Evolutionary conservation across 2,888 invertebrate genomes (phyloP).

Genomic region (Dusona sp.): DNA sequence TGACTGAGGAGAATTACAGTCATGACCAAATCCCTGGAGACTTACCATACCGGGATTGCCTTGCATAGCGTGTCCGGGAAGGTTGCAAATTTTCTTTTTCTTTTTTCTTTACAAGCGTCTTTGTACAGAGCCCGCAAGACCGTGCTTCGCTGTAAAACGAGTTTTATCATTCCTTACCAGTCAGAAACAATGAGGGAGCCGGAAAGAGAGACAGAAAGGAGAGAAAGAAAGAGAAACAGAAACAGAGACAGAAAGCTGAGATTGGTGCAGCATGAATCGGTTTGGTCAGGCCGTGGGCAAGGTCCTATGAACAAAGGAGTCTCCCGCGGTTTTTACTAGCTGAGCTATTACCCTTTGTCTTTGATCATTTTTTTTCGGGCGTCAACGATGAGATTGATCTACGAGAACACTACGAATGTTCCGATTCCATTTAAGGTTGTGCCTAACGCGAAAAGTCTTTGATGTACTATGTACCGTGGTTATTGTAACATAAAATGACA

Average conservation of each 20-base stretch:
- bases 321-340: slow-evolving; percentile 40
- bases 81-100: slow-evolving; percentile 58
- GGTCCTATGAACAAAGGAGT: slow-evolving; percentile 61
- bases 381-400: slow-evolving; percentile 42
- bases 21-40: slow-evolving; percentile 59
- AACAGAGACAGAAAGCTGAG: slow-evolving; percentile 30
- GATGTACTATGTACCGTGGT: background rate
- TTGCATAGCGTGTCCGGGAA: slow-evolving; percentile 50
- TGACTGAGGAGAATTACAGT: slow-evolving; percentile 32
- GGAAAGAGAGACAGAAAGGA: slow-evolving; percentile 43
- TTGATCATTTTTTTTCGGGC: slow-evolving; percentile 13
- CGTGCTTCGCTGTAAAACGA: slow-evolving; percentile 68
- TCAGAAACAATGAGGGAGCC: slow-evolving; percentile 69
- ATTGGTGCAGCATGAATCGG: slow-evolving; percentile 61
- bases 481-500: background rate
- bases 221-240: slow-evolving; percentile 23
- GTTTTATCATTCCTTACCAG: slow-evolving; percentile 71
- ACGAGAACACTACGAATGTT: slow-evolving; percentile 26
- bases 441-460: background rate
- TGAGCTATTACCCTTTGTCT: slow-evolving; percentile 57
- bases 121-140: slow-evolving; percentile 62
- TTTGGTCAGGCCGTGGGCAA: slow-evolving; percentile 60
- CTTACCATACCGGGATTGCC: slow-evolving; percentile 60
- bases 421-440: background rate
- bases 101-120: slow-evolving; percentile 47